Evolutionary conservation across 2,888 invertebrate species (phyloP), one percentile per base, ranked within the genome.

Genomic region (Hypercompe scribonia): DNA sequence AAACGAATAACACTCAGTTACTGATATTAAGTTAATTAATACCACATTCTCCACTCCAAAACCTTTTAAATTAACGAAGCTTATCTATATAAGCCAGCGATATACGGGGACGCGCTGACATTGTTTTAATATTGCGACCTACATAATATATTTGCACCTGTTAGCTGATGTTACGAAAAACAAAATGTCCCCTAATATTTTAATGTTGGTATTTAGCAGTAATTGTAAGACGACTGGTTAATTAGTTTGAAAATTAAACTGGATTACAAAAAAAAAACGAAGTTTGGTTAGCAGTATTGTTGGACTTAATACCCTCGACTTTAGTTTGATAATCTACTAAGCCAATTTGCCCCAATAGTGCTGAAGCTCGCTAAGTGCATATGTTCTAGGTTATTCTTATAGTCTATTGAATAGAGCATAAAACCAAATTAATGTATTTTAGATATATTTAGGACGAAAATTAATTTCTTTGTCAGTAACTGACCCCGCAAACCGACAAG

Each of bases 1-100:
- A 13, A 58, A 58, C 11, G n/a, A 28, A 28, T 11, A 28, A 28
- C 58, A 28, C 58, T 8, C 8, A 64, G 3, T 18, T 10, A 33
- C 0, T 63, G 33, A 31, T 8, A 33, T 21, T 31, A 42, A 46
- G 42, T 42, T 66, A 42, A 67, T 46, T 46, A 46, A 46, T 24
- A 24, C 3, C 50, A 24, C 21, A 10, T 21, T 18, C 33, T 33
- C 18, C 68, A 33, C 67, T 15, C 63, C 15, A 24, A 24, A 21
- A 33, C 21, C 46, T 64, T 70, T 65, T 65, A 42, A 70, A 36
- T 50, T 70, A 70, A 70, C 65, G 65, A 54, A 54, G 54, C 65
- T 70, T 70, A 70, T 70, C 70, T 50, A 50, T 65, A 65, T 33
- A 31, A 65, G 54, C 28, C 33, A 67, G 31, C 67, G 15, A 34